Evolutionary conservation across 37 sponge, comb jelly and placozoan species (phyloP).

Genomic region (Eunapius fragilis): DNA sequence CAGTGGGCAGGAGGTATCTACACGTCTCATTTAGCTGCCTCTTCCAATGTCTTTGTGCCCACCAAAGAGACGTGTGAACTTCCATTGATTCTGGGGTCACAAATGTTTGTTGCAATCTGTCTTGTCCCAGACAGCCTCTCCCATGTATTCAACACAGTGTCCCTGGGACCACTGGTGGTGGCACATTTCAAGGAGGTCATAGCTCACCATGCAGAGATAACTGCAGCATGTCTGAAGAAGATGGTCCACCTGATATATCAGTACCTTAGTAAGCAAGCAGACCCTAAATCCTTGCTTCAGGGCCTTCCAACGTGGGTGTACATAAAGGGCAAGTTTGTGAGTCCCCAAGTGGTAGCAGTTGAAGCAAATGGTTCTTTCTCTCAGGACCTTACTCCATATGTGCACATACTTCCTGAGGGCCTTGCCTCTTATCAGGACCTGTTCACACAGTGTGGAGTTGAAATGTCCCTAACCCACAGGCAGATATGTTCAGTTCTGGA

Average conservation of each 20-base stretch:
- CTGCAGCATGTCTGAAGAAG: not conserved
- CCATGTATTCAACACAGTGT: not conserved
- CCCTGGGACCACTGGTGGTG: slow-evolving; percentile 3
- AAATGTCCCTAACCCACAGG: not conserved
- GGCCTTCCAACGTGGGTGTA: slow-evolving; percentile 8
- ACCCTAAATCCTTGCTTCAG: not conserved
- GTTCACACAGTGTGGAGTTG: slow-evolving; percentile 42
- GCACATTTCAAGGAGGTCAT: slow-evolving; percentile 21
- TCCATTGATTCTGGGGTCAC: slow-evolving; percentile 38
- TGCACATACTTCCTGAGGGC: slow-evolving; percentile 41
- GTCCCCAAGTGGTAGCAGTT: slow-evolving; percentile 11
- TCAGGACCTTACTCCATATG: slow-evolving; percentile 38
- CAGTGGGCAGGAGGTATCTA: slow-evolving; percentile 46
- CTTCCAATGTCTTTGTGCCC: slow-evolving; percentile 1
- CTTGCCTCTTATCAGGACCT: slow-evolving; percentile 14
- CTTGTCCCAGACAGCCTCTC: not conserved
- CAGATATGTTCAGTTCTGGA: slow-evolving; percentile 45
- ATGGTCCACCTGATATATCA: slow-evolving; percentile 8
- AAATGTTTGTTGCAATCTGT: slow-evolving; percentile 18
- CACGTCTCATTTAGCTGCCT: slow-evolving; percentile 21
- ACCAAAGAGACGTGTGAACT: not conserved
- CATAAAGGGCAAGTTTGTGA: slow-evolving; percentile 32
- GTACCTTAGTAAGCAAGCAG: not conserved
- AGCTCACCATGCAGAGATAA: slow-evolving; percentile 2
- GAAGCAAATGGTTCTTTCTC: slow-evolving; percentile 16